Conservation (phyloP, 2,888 invertebrate genomes). For the Hirtodrosophila trivittata region DNA sequence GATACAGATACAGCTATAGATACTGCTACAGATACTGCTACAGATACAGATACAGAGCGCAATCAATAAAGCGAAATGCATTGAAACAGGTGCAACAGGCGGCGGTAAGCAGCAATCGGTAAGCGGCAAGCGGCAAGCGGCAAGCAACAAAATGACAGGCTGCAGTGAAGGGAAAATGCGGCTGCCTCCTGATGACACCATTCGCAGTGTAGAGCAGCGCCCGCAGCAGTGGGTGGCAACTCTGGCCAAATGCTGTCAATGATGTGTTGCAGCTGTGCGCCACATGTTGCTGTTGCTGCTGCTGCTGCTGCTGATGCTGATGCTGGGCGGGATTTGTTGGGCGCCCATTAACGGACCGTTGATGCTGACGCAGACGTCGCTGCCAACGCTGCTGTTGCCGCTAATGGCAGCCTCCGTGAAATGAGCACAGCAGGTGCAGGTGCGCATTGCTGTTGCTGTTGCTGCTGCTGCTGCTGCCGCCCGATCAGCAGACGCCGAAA, state of each 20-base stretch:
- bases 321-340: constrained; percentile 59
- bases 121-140: not conserved
- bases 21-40: not conserved
- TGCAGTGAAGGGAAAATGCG: constrained; percentile 60
- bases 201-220: constrained; percentile 45
- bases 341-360: constrained; percentile 56
- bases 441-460: constrained; percentile 40
- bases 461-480: constrained; percentile 3
- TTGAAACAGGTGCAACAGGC: constrained; percentile 70
- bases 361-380: constrained; percentile 47
- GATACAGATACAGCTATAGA: not conserved
- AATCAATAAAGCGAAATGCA: constrained; percentile 71
- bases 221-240: constrained; percentile 75
- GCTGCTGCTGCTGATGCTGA: constrained; percentile 30
- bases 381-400: constrained; percentile 20
- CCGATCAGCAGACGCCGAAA: constrained; percentile 50
- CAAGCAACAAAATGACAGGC: constrained; percentile 26
- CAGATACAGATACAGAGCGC: constrained; percentile 44
- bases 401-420: constrained; percentile 67
- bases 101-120: constrained; percentile 28
- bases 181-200: constrained; percentile 68
- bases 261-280: constrained; percentile 78
- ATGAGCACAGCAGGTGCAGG: constrained; percentile 76
- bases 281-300: constrained; percentile 66
- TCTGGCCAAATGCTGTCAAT: constrained; percentile 69